phyloP scores from a whole-genome alignment of 2,888 invertebrate genomes.

The Chromoteleia sp. region DNA sequence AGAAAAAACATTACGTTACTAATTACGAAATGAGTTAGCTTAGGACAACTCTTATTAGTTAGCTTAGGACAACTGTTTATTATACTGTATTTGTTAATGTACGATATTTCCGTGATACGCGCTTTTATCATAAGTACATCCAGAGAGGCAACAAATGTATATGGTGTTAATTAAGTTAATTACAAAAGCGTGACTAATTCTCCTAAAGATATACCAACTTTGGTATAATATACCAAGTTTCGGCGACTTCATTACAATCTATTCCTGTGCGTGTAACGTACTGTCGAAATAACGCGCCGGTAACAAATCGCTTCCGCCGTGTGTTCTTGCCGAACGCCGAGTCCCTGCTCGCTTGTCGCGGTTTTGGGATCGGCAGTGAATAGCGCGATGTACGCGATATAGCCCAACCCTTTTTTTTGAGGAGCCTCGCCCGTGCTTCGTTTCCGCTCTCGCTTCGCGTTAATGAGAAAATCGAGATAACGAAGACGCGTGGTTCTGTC shows the following conservation, averaged over 20 bases:
- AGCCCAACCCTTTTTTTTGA: background rate
- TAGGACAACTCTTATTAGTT: too few species aligned
- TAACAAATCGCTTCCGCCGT: conserved; percentile 39
- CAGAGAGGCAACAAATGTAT: background rate
- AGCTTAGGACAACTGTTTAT: too few species aligned
- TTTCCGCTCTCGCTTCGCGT: conserved; percentile 2
- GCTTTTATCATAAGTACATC: background rate
- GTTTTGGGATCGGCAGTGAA: too few species aligned
- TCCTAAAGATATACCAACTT: conserved; percentile 3
- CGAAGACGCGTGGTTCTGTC: background rate
- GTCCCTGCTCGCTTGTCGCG: background rate
- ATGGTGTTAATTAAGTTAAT: conserved; percentile 34
- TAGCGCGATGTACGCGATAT: background rate
- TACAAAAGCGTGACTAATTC: conserved; percentile 21
- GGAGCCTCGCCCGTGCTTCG: too few species aligned
- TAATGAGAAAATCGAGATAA: conserved; percentile 38
- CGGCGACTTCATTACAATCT: conserved; percentile 32
- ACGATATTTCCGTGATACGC: too few species aligned
- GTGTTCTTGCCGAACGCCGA: background rate
- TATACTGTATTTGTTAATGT: too few species aligned
- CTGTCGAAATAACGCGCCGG: conserved; percentile 26
- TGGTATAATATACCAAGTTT: conserved; percentile 6
- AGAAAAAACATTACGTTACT: too few species aligned
- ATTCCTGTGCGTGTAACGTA: conserved; percentile 8
- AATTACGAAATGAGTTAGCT: too few species aligned